Evolutionary conservation across 2,113 vertebrate genomes (phyloP).

Genomic region (Vireo altiloquus): DNA sequence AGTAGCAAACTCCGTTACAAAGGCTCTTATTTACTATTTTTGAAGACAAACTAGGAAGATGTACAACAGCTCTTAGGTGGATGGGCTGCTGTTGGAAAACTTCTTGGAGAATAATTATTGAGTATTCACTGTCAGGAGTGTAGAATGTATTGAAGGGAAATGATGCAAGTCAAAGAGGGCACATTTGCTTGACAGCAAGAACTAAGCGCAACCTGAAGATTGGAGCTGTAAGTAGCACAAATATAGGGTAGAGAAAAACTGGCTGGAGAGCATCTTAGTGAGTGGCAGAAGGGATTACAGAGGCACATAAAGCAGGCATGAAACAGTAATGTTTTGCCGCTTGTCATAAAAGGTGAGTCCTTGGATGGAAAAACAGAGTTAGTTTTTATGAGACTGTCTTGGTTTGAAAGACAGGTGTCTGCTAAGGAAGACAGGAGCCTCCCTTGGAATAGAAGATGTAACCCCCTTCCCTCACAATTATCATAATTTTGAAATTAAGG

Average conservation of each 20-base stretch:
- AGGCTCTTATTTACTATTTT: not conserved
- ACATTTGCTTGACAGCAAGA: not conserved
- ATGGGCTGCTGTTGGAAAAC: not conserved
- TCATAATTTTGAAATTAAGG: too few relatives aligned
- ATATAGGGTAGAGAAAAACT: not conserved
- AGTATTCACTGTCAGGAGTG: not conserved
- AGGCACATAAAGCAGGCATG: not conserved
- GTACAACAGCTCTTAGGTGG: not conserved
- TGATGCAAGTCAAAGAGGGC: not conserved
- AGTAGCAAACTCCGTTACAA: not conserved
- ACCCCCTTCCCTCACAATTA: too few relatives aligned
- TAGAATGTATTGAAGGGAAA: not conserved
- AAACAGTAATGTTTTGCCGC: not conserved
- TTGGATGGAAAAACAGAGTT: not conserved
- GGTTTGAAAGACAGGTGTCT: too few relatives aligned
- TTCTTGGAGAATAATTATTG: not conserved
- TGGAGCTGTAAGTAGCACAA: not conserved
- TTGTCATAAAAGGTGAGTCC: not conserved
- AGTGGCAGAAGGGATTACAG: not conserved
- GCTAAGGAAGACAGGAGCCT: too few relatives aligned
- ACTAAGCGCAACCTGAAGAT: not conserved
- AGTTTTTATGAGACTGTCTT: not conserved
- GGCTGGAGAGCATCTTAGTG: not conserved
- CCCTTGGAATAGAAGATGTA: too few relatives aligned
- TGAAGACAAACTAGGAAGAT: not conserved